A percentile compares a stretch with the other conserved stretches of the same genome.
Evolutionary conservation across 2,113 vertebrate species (phyloP).

Genomic region (Nanger granti): DNA sequence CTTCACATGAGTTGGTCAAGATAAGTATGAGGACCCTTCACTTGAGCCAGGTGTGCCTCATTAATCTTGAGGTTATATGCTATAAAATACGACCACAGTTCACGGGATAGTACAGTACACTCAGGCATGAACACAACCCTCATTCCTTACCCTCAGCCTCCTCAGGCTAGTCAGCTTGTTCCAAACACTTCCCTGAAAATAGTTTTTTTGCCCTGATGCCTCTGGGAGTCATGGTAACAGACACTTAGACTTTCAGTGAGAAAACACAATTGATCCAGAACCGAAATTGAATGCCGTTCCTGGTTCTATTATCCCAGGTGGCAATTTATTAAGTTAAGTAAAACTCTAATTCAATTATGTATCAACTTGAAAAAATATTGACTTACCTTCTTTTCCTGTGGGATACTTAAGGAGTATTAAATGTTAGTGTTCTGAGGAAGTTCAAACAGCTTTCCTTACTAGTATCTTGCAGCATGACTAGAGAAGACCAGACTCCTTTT

Average conservation of each 20-base stretch:
- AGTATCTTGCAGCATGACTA: not conserved
- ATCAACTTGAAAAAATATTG: constrained; percentile 49
- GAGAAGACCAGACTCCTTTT: not conserved
- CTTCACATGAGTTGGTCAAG: not conserved
- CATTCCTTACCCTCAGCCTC: not conserved
- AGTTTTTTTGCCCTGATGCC: not conserved
- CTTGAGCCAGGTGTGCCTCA: not conserved
- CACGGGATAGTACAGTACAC: not conserved
- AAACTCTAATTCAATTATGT: constrained; percentile 51
- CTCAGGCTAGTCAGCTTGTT: not conserved
- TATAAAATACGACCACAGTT: not conserved
- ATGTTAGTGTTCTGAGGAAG: constrained; percentile 18
- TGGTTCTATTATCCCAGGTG: constrained; percentile 29
- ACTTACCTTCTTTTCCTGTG: constrained; percentile 37
- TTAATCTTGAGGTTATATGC: not conserved
- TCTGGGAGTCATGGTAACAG: not conserved
- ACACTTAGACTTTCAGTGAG: not conserved
- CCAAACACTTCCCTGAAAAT: not conserved
- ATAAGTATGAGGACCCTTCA: not conserved
- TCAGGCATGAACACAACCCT: not conserved
- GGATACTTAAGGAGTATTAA: constrained; percentile 32
- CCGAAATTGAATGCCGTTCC: not conserved
- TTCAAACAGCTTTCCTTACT: constrained; percentile 8
- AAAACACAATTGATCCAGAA: not conserved
- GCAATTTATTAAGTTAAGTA: constrained; percentile 45